Conservation (phyloP, 2,797 vertebrate genomes). For the Lacerta agilis region DNA sequence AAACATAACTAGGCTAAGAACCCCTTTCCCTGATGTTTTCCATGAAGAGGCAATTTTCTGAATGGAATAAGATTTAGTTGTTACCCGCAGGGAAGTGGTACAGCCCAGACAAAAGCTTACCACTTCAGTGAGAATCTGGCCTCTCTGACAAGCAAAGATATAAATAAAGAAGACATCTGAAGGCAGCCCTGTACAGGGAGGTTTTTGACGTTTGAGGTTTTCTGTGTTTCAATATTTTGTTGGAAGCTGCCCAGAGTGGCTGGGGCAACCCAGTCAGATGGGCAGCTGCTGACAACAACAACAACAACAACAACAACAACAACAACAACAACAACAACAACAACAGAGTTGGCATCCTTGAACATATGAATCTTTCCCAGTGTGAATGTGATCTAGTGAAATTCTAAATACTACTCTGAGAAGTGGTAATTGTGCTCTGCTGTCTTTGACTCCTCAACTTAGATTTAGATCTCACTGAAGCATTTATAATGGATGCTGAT, state of each 20-base stretch:
- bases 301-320: too few species aligned
- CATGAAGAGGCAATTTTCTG: too few species aligned
- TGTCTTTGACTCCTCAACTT: slow-evolving; percentile 3
- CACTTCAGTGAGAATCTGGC: neutral
- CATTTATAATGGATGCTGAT: slow-evolving; percentile 2
- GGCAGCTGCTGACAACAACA: too few species aligned
- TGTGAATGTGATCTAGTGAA: slow-evolving; percentile 20
- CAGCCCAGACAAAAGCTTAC: neutral
- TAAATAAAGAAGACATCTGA: too few species aligned
- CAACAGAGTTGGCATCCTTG: neutral
- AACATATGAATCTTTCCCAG: neutral
- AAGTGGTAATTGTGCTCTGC: slow-evolving; percentile 1
- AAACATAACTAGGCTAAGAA: neutral
- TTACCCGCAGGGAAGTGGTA: neutral
- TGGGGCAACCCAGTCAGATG: too few species aligned
- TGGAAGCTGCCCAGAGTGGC: too few species aligned
- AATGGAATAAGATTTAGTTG: neutral
- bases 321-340: too few species aligned
- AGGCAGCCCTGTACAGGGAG: too few species aligned
- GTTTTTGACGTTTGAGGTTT: too few species aligned
- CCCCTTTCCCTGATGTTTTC: neutral
- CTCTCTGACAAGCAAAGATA: neutral
- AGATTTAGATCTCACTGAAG: neutral
- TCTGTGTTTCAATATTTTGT: too few species aligned
- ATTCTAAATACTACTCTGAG: slow-evolving; percentile 40